Conservation (phyloP, 2,888 invertebrate genomes). For the Cryptocheilus praepositus region DNA sequence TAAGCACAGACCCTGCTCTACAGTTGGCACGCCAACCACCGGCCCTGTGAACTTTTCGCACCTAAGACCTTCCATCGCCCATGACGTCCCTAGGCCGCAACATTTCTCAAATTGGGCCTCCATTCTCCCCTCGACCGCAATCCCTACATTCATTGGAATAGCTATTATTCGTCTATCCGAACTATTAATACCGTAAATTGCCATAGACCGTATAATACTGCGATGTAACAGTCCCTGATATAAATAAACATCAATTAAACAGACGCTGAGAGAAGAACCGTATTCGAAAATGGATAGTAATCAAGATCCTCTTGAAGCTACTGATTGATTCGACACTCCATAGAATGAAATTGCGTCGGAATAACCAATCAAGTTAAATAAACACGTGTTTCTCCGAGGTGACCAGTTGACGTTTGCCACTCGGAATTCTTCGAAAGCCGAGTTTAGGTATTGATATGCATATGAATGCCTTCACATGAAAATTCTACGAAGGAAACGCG, state of each 20-base stretch:
- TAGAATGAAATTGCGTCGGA: too few relatives aligned
- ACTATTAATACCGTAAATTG: too few relatives aligned
- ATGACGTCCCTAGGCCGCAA: slow-evolving; percentile 76
- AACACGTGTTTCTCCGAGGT: neutral
- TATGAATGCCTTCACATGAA: too few relatives aligned
- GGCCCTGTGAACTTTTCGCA: slow-evolving; percentile 77
- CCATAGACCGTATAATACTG: too few relatives aligned
- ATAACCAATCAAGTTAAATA: neutral
- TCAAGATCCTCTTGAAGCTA: neutral
- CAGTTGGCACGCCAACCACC: slow-evolving; percentile 76
- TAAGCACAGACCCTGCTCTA: slow-evolving; percentile 79
- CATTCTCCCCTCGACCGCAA: slow-evolving; percentile 49
- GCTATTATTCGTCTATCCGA: slow-evolving; percentile 1
- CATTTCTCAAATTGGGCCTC: slow-evolving; percentile 72
- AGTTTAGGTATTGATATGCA: too few relatives aligned
- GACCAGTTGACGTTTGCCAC: too few relatives aligned
- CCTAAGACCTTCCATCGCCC: slow-evolving; percentile 75
- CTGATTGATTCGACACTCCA: too few relatives aligned
- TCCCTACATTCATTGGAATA: slow-evolving; percentile 8
- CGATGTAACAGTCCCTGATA: too few relatives aligned
- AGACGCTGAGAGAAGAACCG: neutral
- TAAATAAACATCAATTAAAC: too few relatives aligned
- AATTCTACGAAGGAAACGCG: too few relatives aligned
- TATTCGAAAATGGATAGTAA: neutral
- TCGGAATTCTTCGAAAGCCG: too few relatives aligned